These are phyloP conservation scores for Epistrophella euchroma DNA, from an alignment of 2,888 invertebrate species.

Conservation along the genomic window DNA sequence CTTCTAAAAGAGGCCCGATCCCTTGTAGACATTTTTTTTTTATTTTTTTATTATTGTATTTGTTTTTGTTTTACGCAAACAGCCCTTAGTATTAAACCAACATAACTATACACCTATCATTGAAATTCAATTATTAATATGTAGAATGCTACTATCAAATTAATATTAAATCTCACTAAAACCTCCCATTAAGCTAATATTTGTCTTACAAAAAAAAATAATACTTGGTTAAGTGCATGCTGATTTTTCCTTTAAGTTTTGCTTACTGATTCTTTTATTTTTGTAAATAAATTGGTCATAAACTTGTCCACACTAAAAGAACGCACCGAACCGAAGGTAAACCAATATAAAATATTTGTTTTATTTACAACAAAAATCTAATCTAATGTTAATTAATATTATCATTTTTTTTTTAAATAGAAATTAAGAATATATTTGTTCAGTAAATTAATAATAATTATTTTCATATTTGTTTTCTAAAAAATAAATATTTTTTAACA, in stretches of 20 bases:
- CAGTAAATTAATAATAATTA: constrained; percentile 58
- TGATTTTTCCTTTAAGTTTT: constrained; percentile 66
- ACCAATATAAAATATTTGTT: constrained; percentile 78
- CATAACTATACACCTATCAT: constrained; percentile 5
- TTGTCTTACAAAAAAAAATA: constrained; percentile 35
- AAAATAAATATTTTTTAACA: constrained; percentile 38
- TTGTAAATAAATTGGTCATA: constrained; percentile 79
- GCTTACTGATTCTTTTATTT: constrained; percentile 72
- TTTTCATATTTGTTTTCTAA: constrained; percentile 40
- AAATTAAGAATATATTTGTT: constrained; percentile 65
- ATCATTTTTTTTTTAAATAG: constrained; percentile 49
- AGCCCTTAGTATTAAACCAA: background rate
- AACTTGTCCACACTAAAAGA: constrained; percentile 81
- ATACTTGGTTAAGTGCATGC: constrained; percentile 69
- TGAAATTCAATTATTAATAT: background rate
- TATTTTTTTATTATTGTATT: background rate
- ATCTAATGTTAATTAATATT: constrained; percentile 71
- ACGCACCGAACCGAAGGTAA: constrained; percentile 82
- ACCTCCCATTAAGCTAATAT: constrained; percentile 48
- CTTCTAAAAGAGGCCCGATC: background rate
- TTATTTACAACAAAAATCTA: constrained; percentile 74
- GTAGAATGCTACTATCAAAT: constrained; percentile 1
- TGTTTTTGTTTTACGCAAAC: background rate
- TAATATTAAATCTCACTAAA: constrained; percentile 41
- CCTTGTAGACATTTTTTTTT: background rate